Percentiles rank a stretch among this genome's conserved stretches.
phyloP scores from a whole-genome alignment of 2,797 vertebrate species.

The Nyctibius grandis region DNA sequence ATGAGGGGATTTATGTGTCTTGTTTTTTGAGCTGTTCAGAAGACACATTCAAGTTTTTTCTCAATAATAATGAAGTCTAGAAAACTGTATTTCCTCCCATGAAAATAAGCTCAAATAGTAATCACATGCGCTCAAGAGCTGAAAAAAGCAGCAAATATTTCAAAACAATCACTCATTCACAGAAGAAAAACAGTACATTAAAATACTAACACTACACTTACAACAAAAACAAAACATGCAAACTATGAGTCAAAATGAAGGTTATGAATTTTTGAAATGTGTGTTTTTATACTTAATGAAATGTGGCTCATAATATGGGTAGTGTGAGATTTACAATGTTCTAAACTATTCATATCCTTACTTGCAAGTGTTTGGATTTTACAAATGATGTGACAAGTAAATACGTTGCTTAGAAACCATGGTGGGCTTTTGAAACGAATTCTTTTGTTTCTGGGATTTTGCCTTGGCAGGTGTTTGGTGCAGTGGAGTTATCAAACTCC shows the following conservation, averaged over 20 bases:
- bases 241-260: slow-evolving; percentile 52
- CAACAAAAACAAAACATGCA: slow-evolving; percentile 24
- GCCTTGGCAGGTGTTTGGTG: slow-evolving; percentile 51
- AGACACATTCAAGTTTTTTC: background rate
- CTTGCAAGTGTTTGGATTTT: slow-evolving; percentile 41
- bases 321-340: slow-evolving; percentile 39
- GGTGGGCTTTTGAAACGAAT: slow-evolving; percentile 55
- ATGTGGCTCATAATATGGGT: slow-evolving; percentile 16
- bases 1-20: background rate
- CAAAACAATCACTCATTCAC: slow-evolving; percentile 46
- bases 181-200: slow-evolving; percentile 20
- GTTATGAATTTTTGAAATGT: slow-evolving; percentile 46
- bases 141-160: slow-evolving; percentile 51
- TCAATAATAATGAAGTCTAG: background rate
- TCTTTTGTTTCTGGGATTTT: slow-evolving; percentile 52
- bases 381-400: slow-evolving; percentile 61
- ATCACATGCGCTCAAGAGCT: background rate
- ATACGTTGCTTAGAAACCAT: slow-evolving; percentile 58
- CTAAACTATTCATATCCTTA: slow-evolving; percentile 51
- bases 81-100: background rate
- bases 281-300: slow-evolving; percentile 47
- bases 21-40: background rate
- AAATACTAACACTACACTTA: slow-evolving; percentile 21
- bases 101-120: slow-evolving; percentile 6
- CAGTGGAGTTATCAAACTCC: slow-evolving; percentile 33